Base-by-base conservation (phyloP, 2,888 invertebrate genomes). In the Odontomyia ornata region DNA sequence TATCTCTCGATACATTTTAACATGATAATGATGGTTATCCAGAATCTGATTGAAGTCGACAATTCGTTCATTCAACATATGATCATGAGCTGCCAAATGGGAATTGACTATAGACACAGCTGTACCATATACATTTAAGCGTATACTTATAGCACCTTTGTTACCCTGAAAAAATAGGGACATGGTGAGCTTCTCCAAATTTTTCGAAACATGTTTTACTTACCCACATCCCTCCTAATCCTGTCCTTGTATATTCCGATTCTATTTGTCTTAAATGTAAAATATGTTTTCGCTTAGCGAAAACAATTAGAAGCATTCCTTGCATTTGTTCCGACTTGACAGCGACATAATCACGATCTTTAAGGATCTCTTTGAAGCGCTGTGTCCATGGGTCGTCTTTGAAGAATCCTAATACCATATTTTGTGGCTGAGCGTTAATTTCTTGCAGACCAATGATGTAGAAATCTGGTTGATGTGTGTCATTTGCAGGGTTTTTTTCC, bases 191-290 rank as follows among this genome's bases (percentile, higher is more conserved):
- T 21, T 9, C 11, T 25, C 11, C n/a, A 25, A 62, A 5, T 56
- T 56, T 7, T 56, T 11, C 56, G n/a, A 5, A 56, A 18, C 7
- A 56, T 11, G 7, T 18, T n/a, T 11, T 25, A 86, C 92, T 89
- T 88, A 95, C 96, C 97, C 97, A 97, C 88, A 95, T 91, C 76
- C 97, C 98, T 30, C 93, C 93, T 79, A 97, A 89, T 1, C 98
- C 98, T 76, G 97, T 96, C 82, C 93, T 92, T 0, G 97, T 97
- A 82, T 93, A 95, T 83, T 94, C 93, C 1, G 94, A 91, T 85
- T 97, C 96, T 76, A 98, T 91, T 82, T 95, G 93, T 80, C 95
- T 89, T 64, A 97, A 86, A 87, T 93, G 93, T n/a, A 91, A 88
- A 3, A 98, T 87, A 87, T 96, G 95, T 82, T 91, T 91, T 81